phyloP scores from a whole-genome alignment of 1,140 invertebrate genomes.

The Bombus superbus region DNA sequence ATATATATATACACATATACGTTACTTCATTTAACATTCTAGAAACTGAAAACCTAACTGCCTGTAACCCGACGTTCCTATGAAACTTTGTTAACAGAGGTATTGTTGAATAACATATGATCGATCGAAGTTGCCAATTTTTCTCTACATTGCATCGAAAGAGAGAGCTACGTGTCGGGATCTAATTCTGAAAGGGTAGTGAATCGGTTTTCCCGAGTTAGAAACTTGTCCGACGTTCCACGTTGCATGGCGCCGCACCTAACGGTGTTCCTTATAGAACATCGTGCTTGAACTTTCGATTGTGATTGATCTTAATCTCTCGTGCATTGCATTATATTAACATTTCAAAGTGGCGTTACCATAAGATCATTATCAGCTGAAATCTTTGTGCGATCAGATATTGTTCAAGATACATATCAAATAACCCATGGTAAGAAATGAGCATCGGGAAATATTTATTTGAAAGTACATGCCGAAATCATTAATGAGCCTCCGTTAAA shows the following conservation, averaged over 20 bases:
- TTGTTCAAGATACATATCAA: too few species aligned
- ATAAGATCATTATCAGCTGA: background rate
- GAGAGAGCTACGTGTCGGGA: background rate
- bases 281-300: slow-evolving; percentile 10
- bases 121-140: too few species aligned
- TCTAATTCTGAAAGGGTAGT: background rate
- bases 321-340: background rate
- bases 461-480: background rate
- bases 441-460: background rate
- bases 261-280: background rate
- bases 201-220: background rate
- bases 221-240: background rate
- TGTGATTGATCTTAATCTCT: background rate
- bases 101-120: too few species aligned
- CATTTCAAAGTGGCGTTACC: background rate
- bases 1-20: too few species aligned
- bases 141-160: background rate
- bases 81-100: too few species aligned
- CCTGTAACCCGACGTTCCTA: too few species aligned
- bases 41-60: too few species aligned
- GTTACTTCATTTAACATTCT: too few species aligned
- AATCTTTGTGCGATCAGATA: background rate
- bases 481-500: background rate
- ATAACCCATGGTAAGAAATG: too few species aligned
- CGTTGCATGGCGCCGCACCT: background rate